Evolutionary conservation across 2,888 invertebrate genomes (phyloP).

Genomic region (Ophion obscuratus): DNA sequence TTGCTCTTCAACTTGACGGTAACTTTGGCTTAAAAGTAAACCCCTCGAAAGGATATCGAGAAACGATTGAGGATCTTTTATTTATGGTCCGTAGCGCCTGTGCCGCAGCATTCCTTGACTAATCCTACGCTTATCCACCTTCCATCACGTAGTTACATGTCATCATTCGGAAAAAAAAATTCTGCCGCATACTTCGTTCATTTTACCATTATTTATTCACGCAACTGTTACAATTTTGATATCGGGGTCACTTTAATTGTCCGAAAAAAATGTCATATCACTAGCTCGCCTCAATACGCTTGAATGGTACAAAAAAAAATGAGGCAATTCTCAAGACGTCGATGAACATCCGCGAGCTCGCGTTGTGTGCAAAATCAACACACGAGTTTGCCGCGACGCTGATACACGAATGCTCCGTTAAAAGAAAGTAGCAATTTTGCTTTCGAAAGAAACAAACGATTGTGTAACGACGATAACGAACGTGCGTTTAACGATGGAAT

Average conservation of each 20-base stretch:
- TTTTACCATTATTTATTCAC: not conserved
- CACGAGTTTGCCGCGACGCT: not conserved
- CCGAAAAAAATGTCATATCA: not conserved
- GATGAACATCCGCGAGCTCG: not conserved
- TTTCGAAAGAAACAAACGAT: slow-evolving; percentile 30
- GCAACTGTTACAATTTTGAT: not conserved
- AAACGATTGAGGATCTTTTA: not conserved
- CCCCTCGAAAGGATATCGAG: not conserved
- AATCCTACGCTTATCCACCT: not conserved
- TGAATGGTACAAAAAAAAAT: not conserved
- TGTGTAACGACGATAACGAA: slow-evolving; percentile 55
- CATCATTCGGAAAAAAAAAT: not conserved
- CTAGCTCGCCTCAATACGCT: not conserved
- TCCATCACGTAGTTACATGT: not conserved
- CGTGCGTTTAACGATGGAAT: slow-evolving; percentile 30
- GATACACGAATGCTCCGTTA: not conserved
- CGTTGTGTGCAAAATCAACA: not conserved
- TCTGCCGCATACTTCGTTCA: not conserved
- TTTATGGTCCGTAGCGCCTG: not conserved
- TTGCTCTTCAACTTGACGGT: not conserved
- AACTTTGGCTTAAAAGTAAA: not conserved
- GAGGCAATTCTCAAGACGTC: not conserved
- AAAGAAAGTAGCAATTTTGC: slow-evolving; percentile 9
- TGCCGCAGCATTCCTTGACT: not conserved
- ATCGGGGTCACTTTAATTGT: not conserved